These are phyloP conservation scores for Pedicia rivosa DNA, from an alignment of 2,888 invertebrate genomes.

Conservation along the genomic window DNA sequence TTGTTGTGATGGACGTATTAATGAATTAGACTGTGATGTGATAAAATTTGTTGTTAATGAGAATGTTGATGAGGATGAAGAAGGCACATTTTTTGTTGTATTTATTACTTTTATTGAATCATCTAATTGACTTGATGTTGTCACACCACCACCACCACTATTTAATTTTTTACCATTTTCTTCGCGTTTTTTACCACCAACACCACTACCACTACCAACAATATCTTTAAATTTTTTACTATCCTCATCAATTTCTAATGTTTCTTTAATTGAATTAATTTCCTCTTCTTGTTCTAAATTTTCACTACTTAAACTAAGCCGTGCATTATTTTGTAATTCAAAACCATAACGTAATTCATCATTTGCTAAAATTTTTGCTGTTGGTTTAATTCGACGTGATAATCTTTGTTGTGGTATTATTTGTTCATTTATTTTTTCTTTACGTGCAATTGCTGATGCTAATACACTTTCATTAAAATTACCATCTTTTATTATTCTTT, in stretches of 20 bases:
- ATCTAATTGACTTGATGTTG: no score
- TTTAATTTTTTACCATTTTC: not conserved
- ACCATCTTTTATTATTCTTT: constrained; percentile 32
- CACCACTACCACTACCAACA: not conserved
- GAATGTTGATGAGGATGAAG: no score
- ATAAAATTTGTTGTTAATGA: not conserved
- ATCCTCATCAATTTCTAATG: constrained; percentile 6
- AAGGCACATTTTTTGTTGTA: no score
- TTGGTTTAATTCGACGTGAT: constrained; percentile 45
- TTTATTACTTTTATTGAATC: no score
- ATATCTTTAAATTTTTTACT: not conserved
- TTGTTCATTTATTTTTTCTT: constrained; percentile 51
- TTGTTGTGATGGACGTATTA: no score
- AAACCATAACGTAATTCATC: constrained; percentile 41
- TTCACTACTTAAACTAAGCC: constrained; percentile 29
- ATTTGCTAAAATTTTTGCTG: constrained; percentile 48
- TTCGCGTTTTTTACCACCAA: not conserved
- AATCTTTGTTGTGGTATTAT: constrained; percentile 32
- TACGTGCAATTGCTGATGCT: constrained; percentile 53
- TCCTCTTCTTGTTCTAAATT: constrained; percentile 5
- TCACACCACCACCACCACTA: not conserved
- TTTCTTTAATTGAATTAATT: not conserved
- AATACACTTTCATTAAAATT: constrained; percentile 38
- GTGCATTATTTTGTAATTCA: constrained; percentile 39
- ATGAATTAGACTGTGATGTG: no score